Base-by-base conservation (phyloP, 2,888 invertebrate genomes). In the Hoplodrina ambigua region DNA sequence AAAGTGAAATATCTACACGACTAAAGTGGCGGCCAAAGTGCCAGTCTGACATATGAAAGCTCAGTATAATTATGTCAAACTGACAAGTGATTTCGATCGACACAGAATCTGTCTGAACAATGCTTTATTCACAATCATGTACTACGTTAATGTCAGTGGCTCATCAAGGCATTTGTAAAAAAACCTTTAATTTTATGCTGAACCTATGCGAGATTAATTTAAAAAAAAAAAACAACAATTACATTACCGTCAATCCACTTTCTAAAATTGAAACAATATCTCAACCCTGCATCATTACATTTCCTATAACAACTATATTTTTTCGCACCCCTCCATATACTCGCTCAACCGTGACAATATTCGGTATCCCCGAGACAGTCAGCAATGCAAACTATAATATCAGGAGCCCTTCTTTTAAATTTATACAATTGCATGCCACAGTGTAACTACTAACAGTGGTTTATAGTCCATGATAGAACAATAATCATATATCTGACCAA, bases 371-470 rank as follows among this genome's bases (percentile, higher is more conserved):
- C 46, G 37, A 65, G 61, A 67, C 64, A 41, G 49, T 66, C 62
- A 69, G 55, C 37, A 59, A 55, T 56, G 55, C 52, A 55, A 62
- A 70, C 63, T 69, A 69, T 67, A 54, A 69, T 6, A 15, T n/a
- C 37, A 62, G 49, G n/a, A 57, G 59, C 75, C 75, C 64, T 70
- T 72, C 41, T 57, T 54, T 19, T 49, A 56, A 77, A 80, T 78
- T 68, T 67, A 86, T 86, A 82, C 87, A 85, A 86, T 83, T 85
- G 81, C 62, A 75, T 58, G 15, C 46, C 69, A 62, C 61, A 72
- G 71, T 20, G 25, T 68, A 56, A 5, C 19, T 1, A 15, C 2
- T 41, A 10, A 6, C 54, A 54, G 74, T 49, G 0, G 11, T 25
- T 17, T 5, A 46, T 17, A 1, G 0, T 5, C 17, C 17, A 46